Base-by-base conservation (phyloP, 2,797 vertebrate genomes). In the Cossypha dichroa region DNA sequence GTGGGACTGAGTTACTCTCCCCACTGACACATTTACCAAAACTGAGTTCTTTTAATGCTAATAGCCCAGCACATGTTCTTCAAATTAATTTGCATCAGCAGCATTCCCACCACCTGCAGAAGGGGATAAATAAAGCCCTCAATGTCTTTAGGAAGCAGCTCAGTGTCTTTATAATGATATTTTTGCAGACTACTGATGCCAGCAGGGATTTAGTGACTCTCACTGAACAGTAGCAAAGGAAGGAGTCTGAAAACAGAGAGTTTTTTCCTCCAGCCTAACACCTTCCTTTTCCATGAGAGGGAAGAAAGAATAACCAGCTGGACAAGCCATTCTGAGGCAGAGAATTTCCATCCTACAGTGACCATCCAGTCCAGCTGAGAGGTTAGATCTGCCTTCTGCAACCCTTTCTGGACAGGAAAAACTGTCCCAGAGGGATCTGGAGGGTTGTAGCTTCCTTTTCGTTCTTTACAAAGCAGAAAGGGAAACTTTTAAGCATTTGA, bases 211-310 rank as follows among this genome's bases (percentile, higher is more conserved):
- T 40, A 11, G 6, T 34, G 60, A 1, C 38, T 81, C 10, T 34
- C 28, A 33, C 26, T 67, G 41, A 74, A 43, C 0, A 64, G 21
- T 3, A 46, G 29, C 43, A 36, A 25, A 79, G 28, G 13, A 56
- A 29, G 6, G 26, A 28, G 14, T 15, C 29, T 48, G 46, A 17
- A 33, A 63, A 33, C 31, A 51, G 46, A 19, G 1, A 1, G 0
- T 1, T 33, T 31, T 23, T 7, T 1, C 7, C 6, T 7, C 20
- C 49, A 63, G 8, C 29, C 56, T 16, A 22, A 14, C 7, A 6
- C 1, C 3, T 93, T 8, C 11, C 1, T 46, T 64, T 58, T 7
- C 46, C n/a, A 33, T 6, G 7, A 26, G 16, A 86, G 9, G 4
- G 14, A 41, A 74, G 16, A 36, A 48, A 15, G 36, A 66, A 38